Evolutionary conservation across 2,888 invertebrate genomes (phyloP).

Genomic region (Nasonia oneida): DNA sequence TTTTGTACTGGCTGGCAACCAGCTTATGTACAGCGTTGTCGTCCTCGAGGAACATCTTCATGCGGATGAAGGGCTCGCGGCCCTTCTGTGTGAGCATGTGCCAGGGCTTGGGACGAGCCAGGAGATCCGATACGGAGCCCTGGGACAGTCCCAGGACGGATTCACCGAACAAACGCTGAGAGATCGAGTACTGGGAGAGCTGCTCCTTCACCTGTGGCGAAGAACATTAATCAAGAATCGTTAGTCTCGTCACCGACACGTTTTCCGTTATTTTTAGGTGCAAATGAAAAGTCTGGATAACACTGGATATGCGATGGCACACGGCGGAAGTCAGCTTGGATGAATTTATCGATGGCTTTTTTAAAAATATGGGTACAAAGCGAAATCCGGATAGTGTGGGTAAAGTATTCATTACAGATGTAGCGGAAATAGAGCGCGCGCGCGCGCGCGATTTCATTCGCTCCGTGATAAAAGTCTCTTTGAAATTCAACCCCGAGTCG

Average conservation of each 20-base stretch:
- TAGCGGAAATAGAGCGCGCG: not conserved
- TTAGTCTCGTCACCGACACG: not conserved
- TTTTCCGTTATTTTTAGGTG: not conserved
- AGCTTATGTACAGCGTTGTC: conserved; percentile 97
- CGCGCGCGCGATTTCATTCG: not conserved
- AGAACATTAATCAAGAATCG: not conserved
- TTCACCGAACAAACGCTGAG: conserved; percentile 98
- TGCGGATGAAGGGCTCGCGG: conserved; percentile 97
- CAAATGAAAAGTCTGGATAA: conserved; percentile 43
- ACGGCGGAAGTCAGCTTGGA: not conserved
- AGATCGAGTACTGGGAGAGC: conserved; percentile 96
- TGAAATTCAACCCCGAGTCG: no score
- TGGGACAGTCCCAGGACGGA: conserved; percentile 97
- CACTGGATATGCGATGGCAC: conserved; percentile 45
- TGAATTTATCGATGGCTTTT: not conserved
- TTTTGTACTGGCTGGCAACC: conserved; percentile 98
- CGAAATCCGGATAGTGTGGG: no score
- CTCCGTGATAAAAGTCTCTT: no score
- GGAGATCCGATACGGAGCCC: conserved; percentile 97
- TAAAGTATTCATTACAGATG: no score
- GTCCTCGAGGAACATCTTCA: conserved; percentile 98
- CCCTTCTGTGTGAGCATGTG: conserved; percentile 99
- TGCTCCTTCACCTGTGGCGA: conserved; percentile 91
- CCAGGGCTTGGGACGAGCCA: conserved; percentile 99
- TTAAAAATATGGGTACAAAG: not conserved